These are phyloP conservation scores for Acomys russatus DNA, from an alignment of 2,797 vertebrate species.

Conservation along the genomic window DNA sequence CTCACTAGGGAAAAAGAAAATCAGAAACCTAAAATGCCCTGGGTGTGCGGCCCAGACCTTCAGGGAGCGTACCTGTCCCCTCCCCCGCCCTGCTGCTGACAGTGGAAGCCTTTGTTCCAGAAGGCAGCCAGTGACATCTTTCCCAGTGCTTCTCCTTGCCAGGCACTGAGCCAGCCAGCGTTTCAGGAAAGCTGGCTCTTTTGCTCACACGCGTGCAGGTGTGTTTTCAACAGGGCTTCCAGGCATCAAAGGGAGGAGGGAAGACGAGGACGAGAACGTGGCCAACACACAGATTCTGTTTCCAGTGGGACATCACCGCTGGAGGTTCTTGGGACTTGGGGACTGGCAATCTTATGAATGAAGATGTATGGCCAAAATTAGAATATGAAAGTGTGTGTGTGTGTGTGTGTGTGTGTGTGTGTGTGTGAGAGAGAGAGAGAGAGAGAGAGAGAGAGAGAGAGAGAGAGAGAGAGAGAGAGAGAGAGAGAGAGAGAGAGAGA, in stretches of 20 bases:
- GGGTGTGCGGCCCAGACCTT: not conserved
- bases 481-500: too few species aligned
- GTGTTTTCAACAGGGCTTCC: not conserved
- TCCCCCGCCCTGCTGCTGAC: not conserved
- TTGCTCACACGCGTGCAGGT: not conserved
- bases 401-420: not conserved
- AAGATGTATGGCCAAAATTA: conserved; percentile 41
- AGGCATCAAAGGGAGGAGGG: not conserved
- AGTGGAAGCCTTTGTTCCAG: conserved; percentile 39
- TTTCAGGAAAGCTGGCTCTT: conserved; percentile 6
- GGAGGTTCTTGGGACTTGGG: not conserved
- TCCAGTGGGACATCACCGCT: not conserved
- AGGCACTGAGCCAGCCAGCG: not conserved
- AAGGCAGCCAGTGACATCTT: conserved; percentile 10
- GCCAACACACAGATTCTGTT: not conserved
- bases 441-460: too few species aligned
- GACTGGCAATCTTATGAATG: conserved; percentile 60
- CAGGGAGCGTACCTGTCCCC: not conserved
- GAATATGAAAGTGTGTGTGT: not conserved
- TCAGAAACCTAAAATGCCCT: not conserved
- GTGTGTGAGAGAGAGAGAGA: too few species aligned
- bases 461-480: too few species aligned
- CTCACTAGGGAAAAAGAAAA: conserved; percentile 14
- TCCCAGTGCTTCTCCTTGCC: not conserved
- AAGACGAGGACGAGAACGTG: conserved; percentile 18